A percentile compares a stretch with the other conserved stretches of the same genome.
Conservation (phyloP, 2,888 invertebrate genomes). For the Pseudococcus viburni region DNA sequence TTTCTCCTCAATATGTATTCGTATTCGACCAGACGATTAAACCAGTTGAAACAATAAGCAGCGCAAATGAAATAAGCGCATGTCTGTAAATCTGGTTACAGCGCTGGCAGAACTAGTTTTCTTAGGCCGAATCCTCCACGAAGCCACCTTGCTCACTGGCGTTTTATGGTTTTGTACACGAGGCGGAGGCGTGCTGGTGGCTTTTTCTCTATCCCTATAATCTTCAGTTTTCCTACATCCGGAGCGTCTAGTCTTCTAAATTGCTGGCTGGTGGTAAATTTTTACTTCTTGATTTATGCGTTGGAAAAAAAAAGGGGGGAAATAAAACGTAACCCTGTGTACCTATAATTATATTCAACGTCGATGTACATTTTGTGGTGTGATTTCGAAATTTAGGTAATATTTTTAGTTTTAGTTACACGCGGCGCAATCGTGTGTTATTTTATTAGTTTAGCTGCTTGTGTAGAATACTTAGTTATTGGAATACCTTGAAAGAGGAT, state of each 20-base stretch:
- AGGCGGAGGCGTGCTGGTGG: not conserved
- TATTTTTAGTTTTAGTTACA: too few relatives aligned
- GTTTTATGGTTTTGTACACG: slow-evolving; percentile 16
- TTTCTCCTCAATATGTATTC: slow-evolving; percentile 23
- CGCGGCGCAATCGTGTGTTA: too few relatives aligned
- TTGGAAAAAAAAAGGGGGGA: not conserved
- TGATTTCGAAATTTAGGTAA: too few relatives aligned
- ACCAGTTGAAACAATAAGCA: slow-evolving; percentile 51
- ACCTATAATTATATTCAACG: too few relatives aligned
- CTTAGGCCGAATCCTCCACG: not conserved
- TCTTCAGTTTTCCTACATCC: not conserved
- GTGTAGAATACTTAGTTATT: too few relatives aligned
- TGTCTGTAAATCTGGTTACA: slow-evolving; percentile 50
- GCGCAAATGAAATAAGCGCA: slow-evolving; percentile 30
- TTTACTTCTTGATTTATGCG: not conserved
- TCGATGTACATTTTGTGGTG: too few relatives aligned
- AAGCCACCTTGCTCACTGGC: slow-evolving; percentile 9
- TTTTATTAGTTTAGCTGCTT: too few relatives aligned
- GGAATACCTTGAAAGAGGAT: not conserved
- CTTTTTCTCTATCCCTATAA: not conserved
- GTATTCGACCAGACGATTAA: slow-evolving; percentile 47
- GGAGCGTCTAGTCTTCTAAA: not conserved
- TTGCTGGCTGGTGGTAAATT: not conserved
- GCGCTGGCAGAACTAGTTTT: slow-evolving; percentile 3
- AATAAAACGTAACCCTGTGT: too few relatives aligned